Conservation (phyloP, 2,888 invertebrate species). For the Polylopha cassiicola region DNA sequence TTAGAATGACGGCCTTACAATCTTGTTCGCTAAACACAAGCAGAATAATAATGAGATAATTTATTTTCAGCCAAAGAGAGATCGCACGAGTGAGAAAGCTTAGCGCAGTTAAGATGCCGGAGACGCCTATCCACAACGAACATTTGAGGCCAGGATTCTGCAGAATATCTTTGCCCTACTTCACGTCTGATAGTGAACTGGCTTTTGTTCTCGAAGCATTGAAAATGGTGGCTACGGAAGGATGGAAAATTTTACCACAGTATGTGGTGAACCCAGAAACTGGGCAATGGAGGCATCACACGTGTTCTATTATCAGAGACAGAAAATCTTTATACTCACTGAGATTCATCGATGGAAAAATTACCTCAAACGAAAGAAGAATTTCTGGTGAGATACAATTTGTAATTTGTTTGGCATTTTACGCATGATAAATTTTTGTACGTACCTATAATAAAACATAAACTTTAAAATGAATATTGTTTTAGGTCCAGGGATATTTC, state of each 20-base stretch:
- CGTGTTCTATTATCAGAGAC: conserved; percentile 86
- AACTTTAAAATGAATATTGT: conserved; percentile 21
- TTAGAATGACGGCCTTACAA: conserved; percentile 6
- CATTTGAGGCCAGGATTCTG: conserved; percentile 91
- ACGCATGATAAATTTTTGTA: conserved; percentile 6
- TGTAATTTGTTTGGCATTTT: too few species aligned
- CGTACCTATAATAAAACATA: conserved; percentile 5
- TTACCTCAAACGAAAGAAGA: conserved; percentile 83
- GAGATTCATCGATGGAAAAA: conserved; percentile 84
- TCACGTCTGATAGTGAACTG: conserved; percentile 86
- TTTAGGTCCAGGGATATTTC: conserved; percentile 82
- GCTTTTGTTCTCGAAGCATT: conserved; percentile 90
- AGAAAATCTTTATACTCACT: conserved; percentile 89
- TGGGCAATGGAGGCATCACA: conserved; percentile 92
- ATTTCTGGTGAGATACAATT: conserved; percentile 70
- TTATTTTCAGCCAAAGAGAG: conserved; percentile 64
- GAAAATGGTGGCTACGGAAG: conserved; percentile 91
- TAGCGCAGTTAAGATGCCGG: conserved; percentile 61
- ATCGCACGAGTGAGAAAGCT: conserved; percentile 60
- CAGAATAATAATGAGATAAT: conserved; percentile 9
- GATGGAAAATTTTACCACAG: conserved; percentile 92
- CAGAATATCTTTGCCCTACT: conserved; percentile 90
- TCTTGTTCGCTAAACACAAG: not conserved
- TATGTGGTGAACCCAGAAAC: conserved; percentile 92
- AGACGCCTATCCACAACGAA: conserved; percentile 76